Conservation (phyloP, 2,888 invertebrate species). For the Andrena bucephala region DNA sequence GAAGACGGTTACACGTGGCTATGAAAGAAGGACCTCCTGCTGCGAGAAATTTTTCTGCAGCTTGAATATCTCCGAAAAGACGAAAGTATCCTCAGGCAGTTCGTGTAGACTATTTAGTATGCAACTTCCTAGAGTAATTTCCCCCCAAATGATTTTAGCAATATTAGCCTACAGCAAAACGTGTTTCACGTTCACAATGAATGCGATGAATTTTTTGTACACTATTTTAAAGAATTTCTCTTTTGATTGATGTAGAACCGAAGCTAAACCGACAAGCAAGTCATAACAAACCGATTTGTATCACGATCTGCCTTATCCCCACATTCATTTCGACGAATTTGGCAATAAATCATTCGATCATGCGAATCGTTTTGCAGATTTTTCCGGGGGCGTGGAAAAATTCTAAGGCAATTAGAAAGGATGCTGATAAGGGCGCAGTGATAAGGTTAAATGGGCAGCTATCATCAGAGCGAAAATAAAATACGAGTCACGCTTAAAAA, state of each 20-base stretch:
- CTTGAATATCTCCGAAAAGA: too few relatives aligned
- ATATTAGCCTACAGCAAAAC: not conserved
- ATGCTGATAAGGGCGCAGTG: not conserved
- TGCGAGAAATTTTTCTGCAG: too few relatives aligned
- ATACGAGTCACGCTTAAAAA: not conserved
- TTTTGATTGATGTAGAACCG: conserved; percentile 11
- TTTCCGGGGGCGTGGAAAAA: not conserved
- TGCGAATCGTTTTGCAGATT: too few relatives aligned
- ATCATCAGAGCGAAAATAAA: not conserved
- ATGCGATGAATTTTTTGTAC: not conserved
- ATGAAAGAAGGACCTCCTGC: too few relatives aligned
- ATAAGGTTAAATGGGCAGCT: not conserved
- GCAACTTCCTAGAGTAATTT: not conserved
- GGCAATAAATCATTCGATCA: too few relatives aligned
- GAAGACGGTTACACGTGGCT: not conserved
- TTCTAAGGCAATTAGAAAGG: too few relatives aligned
- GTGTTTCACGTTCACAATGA: conserved; percentile 23
- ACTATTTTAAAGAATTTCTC: not conserved
- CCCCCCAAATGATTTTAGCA: not conserved
- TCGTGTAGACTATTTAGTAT: not conserved
- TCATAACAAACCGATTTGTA: conserved; percentile 4
- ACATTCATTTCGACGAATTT: not conserved
- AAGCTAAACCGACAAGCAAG: conserved; percentile 13
- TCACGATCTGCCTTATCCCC: not conserved
- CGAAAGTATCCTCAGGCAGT: not conserved